Base-by-base conservation (phyloP, 2,113 vertebrate genomes). In the Eptatretus burgeri region DNA sequence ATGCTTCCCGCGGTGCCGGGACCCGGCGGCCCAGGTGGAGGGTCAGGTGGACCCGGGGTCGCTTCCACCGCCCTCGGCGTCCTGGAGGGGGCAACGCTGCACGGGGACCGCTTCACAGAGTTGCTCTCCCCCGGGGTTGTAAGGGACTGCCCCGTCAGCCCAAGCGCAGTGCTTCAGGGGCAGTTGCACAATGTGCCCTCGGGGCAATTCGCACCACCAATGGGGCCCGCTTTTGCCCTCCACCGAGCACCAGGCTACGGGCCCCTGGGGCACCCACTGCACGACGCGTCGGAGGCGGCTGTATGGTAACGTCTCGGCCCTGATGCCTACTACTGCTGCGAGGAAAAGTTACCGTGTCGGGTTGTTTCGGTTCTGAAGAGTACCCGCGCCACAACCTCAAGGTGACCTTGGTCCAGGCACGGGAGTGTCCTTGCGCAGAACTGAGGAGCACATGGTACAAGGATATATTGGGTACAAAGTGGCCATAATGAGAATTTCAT, bases 261-360 rank as follows among this genome's bases (percentile, higher is more conserved):
- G 56, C 56, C n/a, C 56, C n/a, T 60, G 56, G 56, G 56, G 20
- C 56, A 60, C 56, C n/a, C n/a, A 20, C n/a, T 60, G 56, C n/a
- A 20, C 56, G 56, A 41, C 7, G 27, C 27, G 3, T 41, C 27
- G 27, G 27, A 60, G 56, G 56, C 56, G 56, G 20, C 56, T 4
- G 56, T 60, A 11, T 60, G 56, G 56, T 60, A 20, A 60, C 56
- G 56, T 10, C 56, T 41, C 3, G 27, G 27, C 27, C 3, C 27
- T 41, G 27, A 41, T 3, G 27, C 27, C 27, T 41, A 41, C 27
- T 41, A 41, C 3, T 41, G 27, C 27, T 41, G 27, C 27, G 7
- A 41, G 27, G 27, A 41, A 41, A 41, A 5, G 27, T 41, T 41
- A 41, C 7, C 27, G 27, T 41, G 27, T 41, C 27, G 27, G 7